These are phyloP conservation scores for Typhlichthys subterraneus DNA, from an alignment of 2,797 vertebrate species.

Conservation along the genomic window DNA sequence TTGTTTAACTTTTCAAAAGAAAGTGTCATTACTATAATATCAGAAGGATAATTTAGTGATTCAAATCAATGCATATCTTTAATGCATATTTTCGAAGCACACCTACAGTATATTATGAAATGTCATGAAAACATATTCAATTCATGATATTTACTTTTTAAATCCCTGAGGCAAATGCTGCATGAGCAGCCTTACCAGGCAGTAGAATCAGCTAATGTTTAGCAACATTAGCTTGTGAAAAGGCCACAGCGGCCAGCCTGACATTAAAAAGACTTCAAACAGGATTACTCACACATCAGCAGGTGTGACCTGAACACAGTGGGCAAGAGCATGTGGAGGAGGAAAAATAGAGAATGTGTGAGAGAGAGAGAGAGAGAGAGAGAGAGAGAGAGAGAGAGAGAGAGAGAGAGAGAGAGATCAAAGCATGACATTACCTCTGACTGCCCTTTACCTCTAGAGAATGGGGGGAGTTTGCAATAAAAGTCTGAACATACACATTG, in stretches of 20 bases:
- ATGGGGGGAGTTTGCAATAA: not conserved
- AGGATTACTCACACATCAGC: slow-evolving; percentile 14
- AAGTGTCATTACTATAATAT: no score
- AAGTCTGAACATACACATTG: no score
- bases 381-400: not conserved
- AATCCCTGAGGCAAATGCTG: no score
- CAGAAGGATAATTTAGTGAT: no score
- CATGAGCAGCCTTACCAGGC: no score
- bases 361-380: not conserved
- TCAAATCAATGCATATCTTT: no score
- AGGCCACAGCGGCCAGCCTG: slow-evolving; percentile 10
- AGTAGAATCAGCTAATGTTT: not conserved
- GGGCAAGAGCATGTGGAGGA: not conserved
- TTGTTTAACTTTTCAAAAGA: no score
- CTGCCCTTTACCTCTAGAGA: slow-evolving; percentile 17
- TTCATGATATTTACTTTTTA: no score
- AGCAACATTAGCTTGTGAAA: not conserved
- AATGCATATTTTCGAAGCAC: no score
- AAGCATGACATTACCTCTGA: slow-evolving; percentile 21
- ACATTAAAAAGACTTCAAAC: slow-evolving; percentile 19
- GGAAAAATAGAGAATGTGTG: not conserved
- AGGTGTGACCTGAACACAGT: slow-evolving; percentile 8
- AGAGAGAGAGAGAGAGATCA: not conserved
- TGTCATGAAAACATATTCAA: no score
- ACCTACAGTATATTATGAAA: no score